Base-by-base conservation (phyloP, 2,113 vertebrate species). In the Cichladusa arquata region DNA sequence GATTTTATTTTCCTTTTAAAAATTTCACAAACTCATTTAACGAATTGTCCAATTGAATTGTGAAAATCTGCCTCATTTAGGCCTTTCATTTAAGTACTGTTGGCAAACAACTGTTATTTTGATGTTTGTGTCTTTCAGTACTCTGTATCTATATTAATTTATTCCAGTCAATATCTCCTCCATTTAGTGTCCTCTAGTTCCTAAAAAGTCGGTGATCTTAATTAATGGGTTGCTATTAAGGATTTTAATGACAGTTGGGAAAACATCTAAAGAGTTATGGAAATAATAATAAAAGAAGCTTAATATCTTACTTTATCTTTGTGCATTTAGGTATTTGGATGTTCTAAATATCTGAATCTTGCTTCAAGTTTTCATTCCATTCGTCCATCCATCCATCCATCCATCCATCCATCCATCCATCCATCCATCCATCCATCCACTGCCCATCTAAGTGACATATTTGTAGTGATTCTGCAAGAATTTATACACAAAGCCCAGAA, bases 181-280 rank as follows among this genome's bases (percentile, higher is more conserved):
- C 4, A 36, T 42, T 89, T 74, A 65, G 2, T 6, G 26, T 51
- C 14, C 7, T 8, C 5, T 28, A 28, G 5, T 8, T 86, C 8
- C 4, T 62, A 38, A 47, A 42, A 70, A 22, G 6, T 36, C 9
- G 12, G 7, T 51, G 9, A 28, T 40, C 3, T 47, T 66, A 61
- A 28, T 38, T 12, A 53, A 6, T 24, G 5, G 9, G 3, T 3
- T 53, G 7, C 0, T 58, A n/a, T 8, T 42, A 86, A 11, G 3
- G 12, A 47, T 70, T 74, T 67, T 53, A 54, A 23, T 4, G 1
- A 77, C 19, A 13, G 13, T 51, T 53, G 50, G 2, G 5, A 6
- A n/a, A 86, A 54, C 4, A 65, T 3, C 19, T 72, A 2, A 57
- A 48, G 2, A 31, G 6, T 28, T 40, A 31, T 8, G 8, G 11